Evolutionary conservation across 2,113 vertebrate species (phyloP).

Genomic region (Pipa parva): DNA sequence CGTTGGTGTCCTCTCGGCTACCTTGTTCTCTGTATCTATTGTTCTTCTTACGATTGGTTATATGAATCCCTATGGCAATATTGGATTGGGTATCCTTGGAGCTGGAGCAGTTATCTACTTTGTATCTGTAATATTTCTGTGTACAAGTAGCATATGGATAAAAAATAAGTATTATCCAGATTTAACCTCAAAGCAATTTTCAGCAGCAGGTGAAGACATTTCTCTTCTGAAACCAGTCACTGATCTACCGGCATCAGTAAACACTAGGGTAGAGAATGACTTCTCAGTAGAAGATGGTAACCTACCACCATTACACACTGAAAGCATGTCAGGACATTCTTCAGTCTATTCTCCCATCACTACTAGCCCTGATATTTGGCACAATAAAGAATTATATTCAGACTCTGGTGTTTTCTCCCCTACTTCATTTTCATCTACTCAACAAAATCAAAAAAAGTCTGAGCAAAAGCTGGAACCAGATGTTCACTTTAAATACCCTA

Average conservation of each 20-base stretch:
- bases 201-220: neutral
- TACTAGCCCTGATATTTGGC: too few species aligned
- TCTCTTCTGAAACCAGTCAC: conserved; percentile 1
- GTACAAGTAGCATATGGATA: conserved; percentile 13
- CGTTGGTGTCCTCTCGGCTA: neutral
- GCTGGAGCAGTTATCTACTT: conserved; percentile 21
- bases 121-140: conserved; percentile 9
- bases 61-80: conserved; percentile 7
- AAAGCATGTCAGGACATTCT: neutral
- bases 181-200: neutral
- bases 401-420: too few species aligned
- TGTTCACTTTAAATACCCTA: too few species aligned
- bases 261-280: neutral
- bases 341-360: too few species aligned
- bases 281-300: neutral
- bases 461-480: too few species aligned
- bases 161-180: conserved; percentile 18
- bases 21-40: conserved; percentile 3
- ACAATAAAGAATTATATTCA: too few species aligned
- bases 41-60: conserved; percentile 25
- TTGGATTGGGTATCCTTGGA: conserved; percentile 29
- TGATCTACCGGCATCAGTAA: neutral
- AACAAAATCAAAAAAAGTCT: too few species aligned
- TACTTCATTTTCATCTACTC: too few species aligned
- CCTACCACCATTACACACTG: neutral